Evolutionary conservation across 1,140 invertebrate species (phyloP), one percentile per base, ranked within the genome.

Genomic region (Onthophagus taurus): DNA sequence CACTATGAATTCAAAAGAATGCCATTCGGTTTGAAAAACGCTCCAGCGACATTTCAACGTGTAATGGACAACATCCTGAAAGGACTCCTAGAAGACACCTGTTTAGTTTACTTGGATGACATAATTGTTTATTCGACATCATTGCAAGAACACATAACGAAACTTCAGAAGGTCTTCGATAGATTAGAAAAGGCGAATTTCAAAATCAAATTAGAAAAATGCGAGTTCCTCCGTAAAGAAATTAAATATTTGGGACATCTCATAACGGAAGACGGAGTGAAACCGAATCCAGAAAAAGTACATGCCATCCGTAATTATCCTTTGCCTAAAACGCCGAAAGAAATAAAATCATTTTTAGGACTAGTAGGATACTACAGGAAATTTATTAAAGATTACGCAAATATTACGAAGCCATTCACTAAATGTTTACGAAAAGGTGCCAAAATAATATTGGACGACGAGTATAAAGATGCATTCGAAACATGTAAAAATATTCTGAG

Each of bases 331-430:
- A 64, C 48, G 38, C 4, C 36, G 4, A 63, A 63, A 31, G 51
- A 67, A 21, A 43, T 69, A 12, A 62, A 63, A 54, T 41, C 49
- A 19, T 70, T 70, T 51, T 31, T 71, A 24, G 69, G 67, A 18
- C 47, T 68, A 17, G 36, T 45, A 9, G 56, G 59, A 6, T 69
- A 67, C 48, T 71, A 70, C 39, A 19, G 66, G 14, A 52, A 54
- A 50, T 69, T 59, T 44, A 44, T 44, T 44, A 30, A 39, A 31
- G 41, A 31, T 18, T 42, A 18, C n/a, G 41, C 41, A 8, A 42
- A 42, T 31, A 11, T 42, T 5, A 20, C 29, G 11, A 30, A 17
- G 9, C 41, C 16, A 53, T 62, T 52, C 33, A 34, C 37, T 60
- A 55, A 52, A 30, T 38, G 26, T 31, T 4, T 31, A 11, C 30